Evolutionary conservation across 2,113 vertebrate species (phyloP).

Genomic region (Hoplias malabaricus): DNA sequence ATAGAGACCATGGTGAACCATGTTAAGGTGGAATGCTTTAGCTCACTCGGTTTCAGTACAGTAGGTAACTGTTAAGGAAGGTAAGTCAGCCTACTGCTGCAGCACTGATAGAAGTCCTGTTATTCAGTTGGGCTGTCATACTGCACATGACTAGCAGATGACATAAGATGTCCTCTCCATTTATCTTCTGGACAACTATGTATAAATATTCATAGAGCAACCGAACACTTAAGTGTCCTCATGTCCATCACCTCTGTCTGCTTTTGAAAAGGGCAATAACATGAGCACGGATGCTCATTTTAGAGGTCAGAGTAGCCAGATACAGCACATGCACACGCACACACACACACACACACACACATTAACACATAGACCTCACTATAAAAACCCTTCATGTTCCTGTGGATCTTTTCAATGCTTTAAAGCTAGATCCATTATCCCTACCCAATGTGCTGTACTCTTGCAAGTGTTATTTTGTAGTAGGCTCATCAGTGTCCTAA

Average conservation of each 20-base stretch:
- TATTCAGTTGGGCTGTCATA: constrained; percentile 9
- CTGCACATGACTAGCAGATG: constrained; percentile 12
- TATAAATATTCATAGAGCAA: constrained; percentile 42
- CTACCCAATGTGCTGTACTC: neutral
- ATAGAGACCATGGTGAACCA: no score
- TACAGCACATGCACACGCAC: neutral
- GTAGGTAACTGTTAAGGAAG: constrained; percentile 11
- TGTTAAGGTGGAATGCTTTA: no score
- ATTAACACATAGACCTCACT: neutral
- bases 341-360: neutral
- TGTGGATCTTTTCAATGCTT: neutral
- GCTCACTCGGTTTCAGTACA: constrained; percentile 2
- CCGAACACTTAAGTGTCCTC: constrained; percentile 16
- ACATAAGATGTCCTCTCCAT: neutral
- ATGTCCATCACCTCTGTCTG: constrained; percentile 8
- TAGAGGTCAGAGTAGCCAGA: constrained; percentile 15
- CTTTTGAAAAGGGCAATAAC: neutral
- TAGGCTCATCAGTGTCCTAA: neutral
- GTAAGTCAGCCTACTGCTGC: constrained; percentile 9
- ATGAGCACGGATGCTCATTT: constrained; percentile 13
- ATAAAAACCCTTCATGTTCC: neutral
- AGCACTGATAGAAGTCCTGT: neutral
- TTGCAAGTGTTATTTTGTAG: neutral
- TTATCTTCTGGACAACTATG: constrained; percentile 24
- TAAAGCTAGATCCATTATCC: neutral